Percentiles rank a stretch among this genome's conserved stretches.
These are phyloP conservation scores for Phaonia tiefii DNA, from an alignment of 2,888 invertebrate genomes.

Conservation along the genomic window DNA sequence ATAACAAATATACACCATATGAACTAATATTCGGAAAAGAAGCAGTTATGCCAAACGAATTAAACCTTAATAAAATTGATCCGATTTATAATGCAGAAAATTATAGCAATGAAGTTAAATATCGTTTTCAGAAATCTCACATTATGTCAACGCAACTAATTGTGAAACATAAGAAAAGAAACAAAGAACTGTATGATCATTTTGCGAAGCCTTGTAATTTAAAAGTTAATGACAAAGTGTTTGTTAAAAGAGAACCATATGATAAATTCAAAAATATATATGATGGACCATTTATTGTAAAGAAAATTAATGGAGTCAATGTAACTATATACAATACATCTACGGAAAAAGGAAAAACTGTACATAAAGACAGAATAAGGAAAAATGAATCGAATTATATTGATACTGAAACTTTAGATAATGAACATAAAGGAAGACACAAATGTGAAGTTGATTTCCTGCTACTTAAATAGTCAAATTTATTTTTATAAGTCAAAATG, in stretches of 20 bases:
- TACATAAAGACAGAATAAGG: too few relatives aligned
- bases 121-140: not conserved
- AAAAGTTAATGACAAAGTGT: constrained; percentile 1
- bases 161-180: not conserved
- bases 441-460: too few relatives aligned
- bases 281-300: constrained; percentile 8
- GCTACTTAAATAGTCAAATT: too few relatives aligned
- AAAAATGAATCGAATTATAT: too few relatives aligned
- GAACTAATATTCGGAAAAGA: constrained; percentile 43
- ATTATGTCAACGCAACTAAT: not conserved
- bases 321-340: not conserved
- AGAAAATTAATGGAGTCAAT: constrained; percentile 6
- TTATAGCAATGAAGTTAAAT: too few relatives aligned
- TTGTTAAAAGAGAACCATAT: constrained; percentile 15
- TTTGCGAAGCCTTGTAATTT: too few relatives aligned
- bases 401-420: too few relatives aligned
- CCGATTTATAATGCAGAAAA: not conserved
- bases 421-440: too few relatives aligned
- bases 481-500: too few relatives aligned
- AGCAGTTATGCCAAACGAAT: too few relatives aligned
- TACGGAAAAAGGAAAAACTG: not conserved
- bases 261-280: constrained; percentile 14
- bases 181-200: not conserved
- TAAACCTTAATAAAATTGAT: too few relatives aligned
- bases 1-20: constrained; percentile 38